Conservation (phyloP, 2,797 vertebrate genomes). For the Scolopax rusticola region DNA sequence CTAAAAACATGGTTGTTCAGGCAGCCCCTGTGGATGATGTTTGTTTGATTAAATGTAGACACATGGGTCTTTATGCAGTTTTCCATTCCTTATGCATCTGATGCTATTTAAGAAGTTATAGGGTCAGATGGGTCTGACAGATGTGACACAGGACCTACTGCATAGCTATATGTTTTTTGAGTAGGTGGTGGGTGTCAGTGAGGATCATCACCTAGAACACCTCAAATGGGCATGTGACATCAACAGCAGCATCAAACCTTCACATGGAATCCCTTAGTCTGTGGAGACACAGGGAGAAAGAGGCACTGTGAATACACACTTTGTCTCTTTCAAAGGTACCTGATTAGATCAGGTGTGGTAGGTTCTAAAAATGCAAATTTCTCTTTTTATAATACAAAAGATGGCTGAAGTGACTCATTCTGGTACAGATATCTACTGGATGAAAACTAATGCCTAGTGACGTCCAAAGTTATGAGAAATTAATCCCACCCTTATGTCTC, state of each 20-base stretch:
- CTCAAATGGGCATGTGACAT: background rate
- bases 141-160: background rate
- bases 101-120: background rate
- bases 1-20: background rate
- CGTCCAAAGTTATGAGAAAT: background rate
- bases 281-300: background rate
- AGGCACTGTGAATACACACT: background rate
- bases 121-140: background rate
- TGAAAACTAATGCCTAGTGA: background rate
- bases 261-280: background rate
- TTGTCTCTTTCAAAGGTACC: background rate
- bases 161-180: background rate
- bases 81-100: background rate
- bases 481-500: accelerated
- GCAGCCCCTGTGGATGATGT: background rate
- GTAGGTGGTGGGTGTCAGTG: background rate
- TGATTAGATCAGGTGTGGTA: background rate
- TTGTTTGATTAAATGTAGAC: background rate
- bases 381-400: background rate
- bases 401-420: background rate
- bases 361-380: background rate
- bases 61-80: background rate
- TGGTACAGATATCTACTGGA: background rate
- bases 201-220: background rate
- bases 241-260: background rate